Percentiles rank a stretch among this genome's conserved stretches.
Evolutionary conservation across 2,888 invertebrate genomes (phyloP).

Genomic region (Schizaphis graminum): DNA sequence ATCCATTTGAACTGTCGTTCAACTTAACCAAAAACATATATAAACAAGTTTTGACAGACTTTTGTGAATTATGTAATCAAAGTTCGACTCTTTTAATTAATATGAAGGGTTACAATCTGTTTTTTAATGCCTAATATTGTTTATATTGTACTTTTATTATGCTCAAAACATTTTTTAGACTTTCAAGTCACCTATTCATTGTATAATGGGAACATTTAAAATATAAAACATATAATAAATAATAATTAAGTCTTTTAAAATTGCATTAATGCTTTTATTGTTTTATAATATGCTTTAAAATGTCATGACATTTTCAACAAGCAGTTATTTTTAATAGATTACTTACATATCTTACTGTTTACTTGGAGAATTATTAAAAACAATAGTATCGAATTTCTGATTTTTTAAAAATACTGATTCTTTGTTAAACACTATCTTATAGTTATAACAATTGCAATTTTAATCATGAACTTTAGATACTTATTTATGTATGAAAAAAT

Average conservation of each 20-base stretch:
- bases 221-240: background rate
- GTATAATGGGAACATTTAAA: background rate
- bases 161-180: background rate
- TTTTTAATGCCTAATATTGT: background rate
- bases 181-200: background rate
- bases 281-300: background rate
- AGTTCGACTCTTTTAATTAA: slow-evolving; percentile 15
- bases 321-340: background rate
- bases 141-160: background rate
- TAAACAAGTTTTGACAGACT: slow-evolving; percentile 33
- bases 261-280: background rate
- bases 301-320: background rate
- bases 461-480: background rate
- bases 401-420: background rate
- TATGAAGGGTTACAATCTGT: background rate
- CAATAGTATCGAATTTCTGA: background rate
- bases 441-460: background rate
- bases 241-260: background rate
- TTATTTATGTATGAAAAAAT: too few species aligned
- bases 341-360: background rate
- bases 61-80: slow-evolving; percentile 59
- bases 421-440: background rate
- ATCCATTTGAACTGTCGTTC: slow-evolving; percentile 67
- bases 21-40: slow-evolving; percentile 66
- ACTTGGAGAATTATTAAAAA: background rate